These are phyloP conservation scores for Cephalotes varians DNA, from an alignment of 2,888 invertebrate species.

Conservation along the genomic window DNA sequence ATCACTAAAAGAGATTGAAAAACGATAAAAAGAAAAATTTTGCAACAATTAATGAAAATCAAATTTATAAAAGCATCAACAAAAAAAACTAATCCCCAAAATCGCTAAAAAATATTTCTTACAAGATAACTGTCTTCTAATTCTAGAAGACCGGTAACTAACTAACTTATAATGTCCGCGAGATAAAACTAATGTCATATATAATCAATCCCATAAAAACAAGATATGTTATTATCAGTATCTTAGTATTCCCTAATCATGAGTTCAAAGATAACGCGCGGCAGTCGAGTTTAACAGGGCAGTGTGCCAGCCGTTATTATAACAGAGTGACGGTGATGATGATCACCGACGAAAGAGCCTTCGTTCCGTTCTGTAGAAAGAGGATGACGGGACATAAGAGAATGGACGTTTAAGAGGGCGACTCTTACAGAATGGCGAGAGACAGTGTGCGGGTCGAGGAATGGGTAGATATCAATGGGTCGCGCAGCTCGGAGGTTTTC, in stretches of 20 bases:
- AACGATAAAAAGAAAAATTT: background rate
- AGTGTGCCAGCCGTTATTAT: constrained; percentile 84
- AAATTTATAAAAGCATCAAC: background rate
- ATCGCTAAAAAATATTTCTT: background rate
- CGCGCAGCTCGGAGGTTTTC: constrained; percentile 66
- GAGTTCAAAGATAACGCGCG: constrained; percentile 66
- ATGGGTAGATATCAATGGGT: constrained; percentile 71
- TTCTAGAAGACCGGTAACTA: background rate
- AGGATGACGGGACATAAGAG: constrained; percentile 33
- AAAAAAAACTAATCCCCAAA: background rate
- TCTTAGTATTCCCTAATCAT: constrained; percentile 32
- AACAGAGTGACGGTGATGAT: constrained; percentile 73
- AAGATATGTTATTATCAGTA: constrained; percentile 18
- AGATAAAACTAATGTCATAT: background rate
- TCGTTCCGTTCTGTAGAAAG: background rate
- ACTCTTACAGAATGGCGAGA: constrained; percentile 38
- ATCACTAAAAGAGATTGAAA: background rate
- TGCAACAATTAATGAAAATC: background rate
- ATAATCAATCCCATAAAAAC: constrained; percentile 12
- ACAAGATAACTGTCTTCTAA: background rate
- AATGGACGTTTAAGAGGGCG: constrained; percentile 54
- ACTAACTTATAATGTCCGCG: background rate
- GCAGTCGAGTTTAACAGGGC: constrained; percentile 81
- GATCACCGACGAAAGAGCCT: constrained; percentile 50
- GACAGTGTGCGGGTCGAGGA: constrained; percentile 59